Conservation (phyloP, 1,140 invertebrate species). For the Eueides isabella region DNA sequence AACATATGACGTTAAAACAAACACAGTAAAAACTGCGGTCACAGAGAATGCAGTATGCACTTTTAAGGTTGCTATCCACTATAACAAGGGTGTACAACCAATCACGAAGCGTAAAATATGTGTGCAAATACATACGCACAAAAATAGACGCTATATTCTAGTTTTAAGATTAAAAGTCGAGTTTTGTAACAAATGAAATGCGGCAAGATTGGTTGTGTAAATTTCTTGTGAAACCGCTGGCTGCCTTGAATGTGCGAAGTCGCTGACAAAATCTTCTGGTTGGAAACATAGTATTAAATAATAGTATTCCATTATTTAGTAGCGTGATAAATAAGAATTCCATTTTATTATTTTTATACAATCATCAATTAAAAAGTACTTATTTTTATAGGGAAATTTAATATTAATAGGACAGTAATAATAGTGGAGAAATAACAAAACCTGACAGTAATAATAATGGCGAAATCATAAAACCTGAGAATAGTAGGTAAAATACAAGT, state of each 20-base stretch:
- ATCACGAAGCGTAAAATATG: constrained; percentile 14
- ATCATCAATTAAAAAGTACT: too few species aligned
- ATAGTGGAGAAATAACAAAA: too few species aligned
- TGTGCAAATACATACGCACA: neutral
- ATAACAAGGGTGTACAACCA: constrained; percentile 47
- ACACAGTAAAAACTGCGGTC: constrained; percentile 58
- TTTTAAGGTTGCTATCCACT: constrained; percentile 67
- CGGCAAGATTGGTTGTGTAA: constrained; percentile 18
- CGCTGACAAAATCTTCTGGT: constrained; percentile 35
- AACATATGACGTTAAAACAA: constrained; percentile 44
- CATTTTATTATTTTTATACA: neutral
- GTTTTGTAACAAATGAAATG: neutral
- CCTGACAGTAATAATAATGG: too few species aligned
- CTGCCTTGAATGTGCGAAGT: constrained; percentile 38
- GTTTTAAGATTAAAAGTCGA: constrained; percentile 18
- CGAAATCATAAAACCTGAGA: too few species aligned
- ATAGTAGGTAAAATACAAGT: too few species aligned
- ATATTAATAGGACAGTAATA: too few species aligned
- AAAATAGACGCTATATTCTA: constrained; percentile 25
- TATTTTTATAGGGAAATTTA: too few species aligned
- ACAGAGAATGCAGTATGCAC: constrained; percentile 71
- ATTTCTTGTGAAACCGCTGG: constrained; percentile 48
- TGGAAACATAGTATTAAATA: constrained; percentile 24
- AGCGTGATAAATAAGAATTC: constrained; percentile 9
- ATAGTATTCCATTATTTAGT: constrained; percentile 11